These are phyloP conservation scores for Watersipora subatra DNA, from an alignment of 1,140 invertebrate species.

Conservation along the genomic window DNA sequence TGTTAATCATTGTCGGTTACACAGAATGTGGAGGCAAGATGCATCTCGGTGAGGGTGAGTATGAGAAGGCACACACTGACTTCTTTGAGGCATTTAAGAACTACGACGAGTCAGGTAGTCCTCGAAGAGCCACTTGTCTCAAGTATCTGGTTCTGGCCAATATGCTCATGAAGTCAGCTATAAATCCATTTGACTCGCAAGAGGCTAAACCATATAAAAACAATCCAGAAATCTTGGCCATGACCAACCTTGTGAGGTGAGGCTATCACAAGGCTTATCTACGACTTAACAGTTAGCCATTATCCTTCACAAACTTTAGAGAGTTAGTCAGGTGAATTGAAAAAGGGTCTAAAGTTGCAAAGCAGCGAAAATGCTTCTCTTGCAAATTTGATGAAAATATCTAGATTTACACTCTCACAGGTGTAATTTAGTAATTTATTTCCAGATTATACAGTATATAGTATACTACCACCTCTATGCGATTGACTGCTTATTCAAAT, in stretches of 20 bases:
- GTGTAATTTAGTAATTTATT: no score
- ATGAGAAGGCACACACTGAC: slow-evolving; percentile 96
- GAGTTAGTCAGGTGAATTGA: no score
- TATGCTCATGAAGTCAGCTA: slow-evolving; percentile 99
- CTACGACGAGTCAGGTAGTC: slow-evolving; percentile 98
- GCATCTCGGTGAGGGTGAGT: slow-evolving; percentile 95
- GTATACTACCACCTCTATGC: no score
- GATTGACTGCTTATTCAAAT: no score
- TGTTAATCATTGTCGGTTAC: no score
- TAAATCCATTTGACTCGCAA: slow-evolving; percentile 99
- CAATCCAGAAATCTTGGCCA: slow-evolving; percentile 95
- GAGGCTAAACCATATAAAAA: slow-evolving; percentile 99
- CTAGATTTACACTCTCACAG: no score
- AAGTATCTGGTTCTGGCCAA: slow-evolving; percentile 98
- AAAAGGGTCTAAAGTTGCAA: no score
- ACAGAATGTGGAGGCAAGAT: slow-evolving; percentile 98
- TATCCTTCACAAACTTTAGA: no score
- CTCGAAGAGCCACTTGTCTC: slow-evolving; percentile 80
- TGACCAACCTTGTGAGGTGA: slow-evolving; percentile 90
- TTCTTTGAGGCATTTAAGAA: slow-evolving; percentile 99
- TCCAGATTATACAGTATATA: no score
- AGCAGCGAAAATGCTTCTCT: no score
- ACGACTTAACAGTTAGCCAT: no score
- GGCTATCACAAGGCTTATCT: neutral
- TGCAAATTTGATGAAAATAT: no score